Conservation (phyloP, 1,140 invertebrate species). For the Aculops lycopersici region DNA sequence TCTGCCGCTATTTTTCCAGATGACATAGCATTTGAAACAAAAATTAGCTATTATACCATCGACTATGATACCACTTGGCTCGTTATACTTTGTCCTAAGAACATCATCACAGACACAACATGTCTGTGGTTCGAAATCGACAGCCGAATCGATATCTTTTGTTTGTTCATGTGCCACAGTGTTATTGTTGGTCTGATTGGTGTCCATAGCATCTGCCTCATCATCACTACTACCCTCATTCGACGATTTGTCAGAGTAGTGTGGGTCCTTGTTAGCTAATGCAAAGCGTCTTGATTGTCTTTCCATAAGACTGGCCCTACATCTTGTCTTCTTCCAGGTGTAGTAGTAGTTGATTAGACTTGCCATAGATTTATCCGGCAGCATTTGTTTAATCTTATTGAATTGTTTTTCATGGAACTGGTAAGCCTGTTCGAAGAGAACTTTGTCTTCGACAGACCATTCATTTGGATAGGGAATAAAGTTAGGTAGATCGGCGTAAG, state of each 20-base stretch:
- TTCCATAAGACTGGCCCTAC: constrained; percentile 70
- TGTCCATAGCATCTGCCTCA: constrained; percentile 16
- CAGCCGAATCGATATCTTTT: background rate
- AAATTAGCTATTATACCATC: background rate
- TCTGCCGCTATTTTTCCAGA: background rate
- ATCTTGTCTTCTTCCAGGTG: constrained; percentile 81
- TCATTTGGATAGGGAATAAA: constrained; percentile 92
- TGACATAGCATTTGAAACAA: background rate
- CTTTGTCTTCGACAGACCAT: constrained; percentile 91
- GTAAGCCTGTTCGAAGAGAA: constrained; percentile 86
- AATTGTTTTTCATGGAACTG: constrained; percentile 95
- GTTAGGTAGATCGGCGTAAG: constrained; percentile 65
- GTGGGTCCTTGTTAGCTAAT: background rate
- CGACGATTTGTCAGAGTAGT: too few relatives aligned
- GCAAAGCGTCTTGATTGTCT: constrained; percentile 26
- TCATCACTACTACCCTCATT: constrained; percentile 25
- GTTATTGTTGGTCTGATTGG: background rate
- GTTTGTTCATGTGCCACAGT: background rate
- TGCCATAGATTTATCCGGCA: constrained; percentile 83
- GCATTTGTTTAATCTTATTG: constrained; percentile 79
- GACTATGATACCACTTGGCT: background rate
- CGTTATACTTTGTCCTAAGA: background rate
- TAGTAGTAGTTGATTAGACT: constrained; percentile 91
- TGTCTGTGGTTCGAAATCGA: background rate
- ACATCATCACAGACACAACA: background rate